Percentiles rank a stretch among this genome's conserved stretches.
phyloP scores from a whole-genome alignment of 2,888 invertebrate genomes.

The Hirudinaria manillensis region DNA sequence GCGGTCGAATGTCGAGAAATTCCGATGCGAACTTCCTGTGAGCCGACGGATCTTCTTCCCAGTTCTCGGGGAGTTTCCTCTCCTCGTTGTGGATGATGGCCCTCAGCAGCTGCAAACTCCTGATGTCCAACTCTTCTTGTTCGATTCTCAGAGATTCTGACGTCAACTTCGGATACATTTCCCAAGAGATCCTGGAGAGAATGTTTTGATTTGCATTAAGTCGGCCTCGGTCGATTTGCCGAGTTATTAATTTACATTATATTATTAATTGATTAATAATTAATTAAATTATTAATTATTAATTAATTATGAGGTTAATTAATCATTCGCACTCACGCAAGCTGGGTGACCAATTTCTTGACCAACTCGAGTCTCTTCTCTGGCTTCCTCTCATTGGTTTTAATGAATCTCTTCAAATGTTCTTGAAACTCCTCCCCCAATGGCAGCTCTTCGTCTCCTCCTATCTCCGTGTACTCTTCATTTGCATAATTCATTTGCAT shows the following conservation, averaged over 20 bases:
- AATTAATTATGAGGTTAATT: neutral
- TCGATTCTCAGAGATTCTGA: slow-evolving; percentile 43
- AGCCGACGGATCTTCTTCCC: slow-evolving; percentile 43
- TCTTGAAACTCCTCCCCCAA: slow-evolving; percentile 53
- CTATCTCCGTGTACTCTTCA: slow-evolving; percentile 50
- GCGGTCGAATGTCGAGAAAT: too few species aligned
- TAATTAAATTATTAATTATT: neutral
- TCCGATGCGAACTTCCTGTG: slow-evolving; percentile 28
- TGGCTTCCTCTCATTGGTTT: slow-evolving; percentile 47
- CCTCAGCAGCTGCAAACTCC: slow-evolving; percentile 51
- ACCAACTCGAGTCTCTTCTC: slow-evolving; percentile 45
- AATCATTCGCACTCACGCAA: slow-evolving; percentile 42
- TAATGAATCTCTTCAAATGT: slow-evolving; percentile 47
- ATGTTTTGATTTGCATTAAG: neutral
- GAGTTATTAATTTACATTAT: too few species aligned
- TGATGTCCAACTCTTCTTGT: slow-evolving; percentile 52
- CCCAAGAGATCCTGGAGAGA: slow-evolving; percentile 37
- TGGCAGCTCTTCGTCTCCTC: slow-evolving; percentile 52
- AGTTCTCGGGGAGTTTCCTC: slow-evolving; percentile 48
- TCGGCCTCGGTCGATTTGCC: too few species aligned
- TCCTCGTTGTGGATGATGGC: slow-evolving; percentile 53
- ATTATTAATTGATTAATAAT: neutral
- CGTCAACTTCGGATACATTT: slow-evolving; percentile 33
- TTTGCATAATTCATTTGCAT: neutral
- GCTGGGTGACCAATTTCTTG: slow-evolving; percentile 48